Evolutionary conservation across 2,888 invertebrate species (phyloP), one percentile per base, ranked within the genome.

Genomic region (Archips xylosteana): DNA sequence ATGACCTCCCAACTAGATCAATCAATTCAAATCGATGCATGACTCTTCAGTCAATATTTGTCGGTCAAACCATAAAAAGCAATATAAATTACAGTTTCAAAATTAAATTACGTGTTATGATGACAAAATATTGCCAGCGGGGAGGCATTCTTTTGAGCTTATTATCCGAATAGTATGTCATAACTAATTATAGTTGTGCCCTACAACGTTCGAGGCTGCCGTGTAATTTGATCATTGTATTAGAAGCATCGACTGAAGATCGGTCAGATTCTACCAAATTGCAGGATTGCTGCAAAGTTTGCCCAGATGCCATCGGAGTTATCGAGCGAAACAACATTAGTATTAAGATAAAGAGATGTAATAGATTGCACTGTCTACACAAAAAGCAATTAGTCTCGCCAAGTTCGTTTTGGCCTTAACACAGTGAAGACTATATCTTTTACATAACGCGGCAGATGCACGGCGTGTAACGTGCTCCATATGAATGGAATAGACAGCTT

Each of bases 221-320:
- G 67, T 72, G 61, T 54, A 72, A 68, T 68, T 62, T 64, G 39
- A 39, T 69, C 63, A 59, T 49, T 68, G 47, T 64, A 60, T 63
- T 32, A 63, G 63, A 57, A 47, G 23, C 72, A 12, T 57, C 47
- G 59, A 63, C 49, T 64, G 49, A 49, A 34, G 68, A 62, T 71
- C 67, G 54, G 47, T 66, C 77, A 74, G 66, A 77, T 78, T 78
- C 75, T 77, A 77, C 74, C 70, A 79, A 79, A 80, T 81, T 79
- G 78, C 80, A 78, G 79, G 77, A 83, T 78, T 77, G 75, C 75
- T 76, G 63, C 57, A 74, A 77, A 78, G 78, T 76, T 78, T 78
- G 77, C 75, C 75, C 77, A 75, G 91, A 92, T 92, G 75, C 78
- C 88, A 92, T 92, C 91, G 82, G 79, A 83, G 85, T 90, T 92